phyloP scores from a whole-genome alignment of 2,113 vertebrate genomes.

The Psammodynastes pulverulentus region DNA sequence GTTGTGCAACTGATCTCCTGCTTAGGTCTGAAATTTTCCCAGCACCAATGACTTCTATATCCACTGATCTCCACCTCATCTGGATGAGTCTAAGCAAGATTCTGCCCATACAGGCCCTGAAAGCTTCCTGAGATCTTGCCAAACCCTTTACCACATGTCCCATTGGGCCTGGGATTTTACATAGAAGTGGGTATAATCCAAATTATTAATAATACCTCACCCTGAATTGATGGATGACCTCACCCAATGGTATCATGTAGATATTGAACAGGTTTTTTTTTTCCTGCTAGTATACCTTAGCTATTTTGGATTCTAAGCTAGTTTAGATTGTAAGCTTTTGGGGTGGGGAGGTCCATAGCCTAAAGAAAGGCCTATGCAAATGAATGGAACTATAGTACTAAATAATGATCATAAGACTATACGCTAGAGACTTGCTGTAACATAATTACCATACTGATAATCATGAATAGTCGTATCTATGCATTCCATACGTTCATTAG shows the following conservation, averaged over 20 bases:
- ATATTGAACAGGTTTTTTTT: background rate
- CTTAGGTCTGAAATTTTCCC: background rate
- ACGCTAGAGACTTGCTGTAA: background rate
- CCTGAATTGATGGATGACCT: background rate
- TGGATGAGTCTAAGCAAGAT: background rate
- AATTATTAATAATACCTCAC: background rate
- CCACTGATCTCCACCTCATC: background rate
- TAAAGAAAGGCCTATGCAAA: background rate
- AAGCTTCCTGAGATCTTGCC: background rate
- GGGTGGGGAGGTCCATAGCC: background rate
- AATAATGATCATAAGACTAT: background rate
- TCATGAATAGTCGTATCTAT: background rate
- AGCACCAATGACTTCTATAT: background rate
- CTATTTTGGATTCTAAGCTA: background rate
- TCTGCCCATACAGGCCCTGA: background rate
- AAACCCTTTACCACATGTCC: background rate
- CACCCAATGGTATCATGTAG: background rate
- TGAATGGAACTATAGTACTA: background rate
- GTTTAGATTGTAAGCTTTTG: background rate
- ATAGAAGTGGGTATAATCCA: background rate
- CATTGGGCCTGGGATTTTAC: background rate
- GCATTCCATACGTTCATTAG: background rate
- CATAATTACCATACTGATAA: background rate
- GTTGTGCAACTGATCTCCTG: background rate
- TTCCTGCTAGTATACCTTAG: background rate